Evolutionary conservation across 2,797 vertebrate species (phyloP).

Genomic region (Avahi laniger): DNA sequence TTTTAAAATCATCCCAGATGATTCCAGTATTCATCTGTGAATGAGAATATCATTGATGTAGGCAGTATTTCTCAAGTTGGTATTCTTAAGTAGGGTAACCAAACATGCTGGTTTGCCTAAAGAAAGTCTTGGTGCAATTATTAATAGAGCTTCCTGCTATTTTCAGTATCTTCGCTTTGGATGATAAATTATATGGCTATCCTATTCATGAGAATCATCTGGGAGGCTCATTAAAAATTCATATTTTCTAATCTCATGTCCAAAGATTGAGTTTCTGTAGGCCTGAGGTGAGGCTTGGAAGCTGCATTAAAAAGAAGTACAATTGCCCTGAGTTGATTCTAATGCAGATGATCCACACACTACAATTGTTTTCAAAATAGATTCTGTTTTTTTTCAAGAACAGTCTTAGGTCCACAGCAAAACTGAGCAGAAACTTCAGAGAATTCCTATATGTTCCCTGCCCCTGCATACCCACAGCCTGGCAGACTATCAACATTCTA

Average conservation of each 20-base stretch:
- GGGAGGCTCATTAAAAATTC: not conserved
- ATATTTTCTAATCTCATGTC: not conserved
- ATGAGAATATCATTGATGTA: not conserved
- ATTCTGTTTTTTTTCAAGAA: not conserved
- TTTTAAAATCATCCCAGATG: not conserved
- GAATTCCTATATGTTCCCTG: fast-evolving
- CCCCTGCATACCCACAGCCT: not conserved
- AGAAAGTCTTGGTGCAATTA: not conserved
- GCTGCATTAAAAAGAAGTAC: not conserved
- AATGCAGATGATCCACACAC: not conserved
- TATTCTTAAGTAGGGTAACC: not conserved
- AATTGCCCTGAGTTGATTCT: not conserved
- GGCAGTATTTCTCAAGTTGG: not conserved
- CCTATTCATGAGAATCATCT: not conserved
- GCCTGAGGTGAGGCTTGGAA: not conserved
- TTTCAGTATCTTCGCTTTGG: not conserved
- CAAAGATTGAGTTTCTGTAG: not conserved
- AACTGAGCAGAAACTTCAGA: too few relatives aligned
- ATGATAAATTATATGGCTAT: not conserved
- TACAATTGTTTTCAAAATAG: not conserved
- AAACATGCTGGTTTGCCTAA: too few relatives aligned
- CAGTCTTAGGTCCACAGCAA: not conserved
- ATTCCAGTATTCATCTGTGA: not conserved
- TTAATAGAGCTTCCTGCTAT: not conserved
- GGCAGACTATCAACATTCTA: not conserved